Percentiles rank a stretch among this genome's conserved stretches.
These are phyloP conservation scores for Latrodectus elegans DNA, from an alignment of 2,888 invertebrate genomes.

Conservation along the genomic window DNA sequence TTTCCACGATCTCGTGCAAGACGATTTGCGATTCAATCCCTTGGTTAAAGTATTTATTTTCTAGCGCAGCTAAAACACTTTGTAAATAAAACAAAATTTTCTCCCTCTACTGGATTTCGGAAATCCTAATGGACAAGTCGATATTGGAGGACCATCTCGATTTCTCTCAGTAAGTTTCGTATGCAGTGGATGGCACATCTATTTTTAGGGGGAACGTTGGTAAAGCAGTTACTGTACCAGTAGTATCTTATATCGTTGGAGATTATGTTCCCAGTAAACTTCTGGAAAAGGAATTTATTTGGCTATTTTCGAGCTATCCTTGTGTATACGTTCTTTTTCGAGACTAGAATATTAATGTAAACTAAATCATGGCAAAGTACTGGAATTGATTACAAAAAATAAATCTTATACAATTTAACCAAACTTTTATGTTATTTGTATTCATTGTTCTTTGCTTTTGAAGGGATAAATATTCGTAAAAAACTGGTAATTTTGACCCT, in stretches of 20 bases:
- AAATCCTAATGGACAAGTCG: too few relatives aligned
- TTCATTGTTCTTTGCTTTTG: too few relatives aligned
- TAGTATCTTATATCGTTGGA: slow-evolving; percentile 14
- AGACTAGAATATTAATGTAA: slow-evolving; percentile 30
- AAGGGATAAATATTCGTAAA: too few relatives aligned
- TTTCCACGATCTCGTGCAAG: too few relatives aligned
- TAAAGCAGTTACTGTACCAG: not conserved
- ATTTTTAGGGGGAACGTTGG: not conserved
- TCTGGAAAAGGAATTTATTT: slow-evolving; percentile 48
- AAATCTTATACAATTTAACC: not conserved
- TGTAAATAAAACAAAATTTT: too few relatives aligned
- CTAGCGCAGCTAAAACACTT: too few relatives aligned
- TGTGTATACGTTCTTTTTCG: slow-evolving; percentile 11
- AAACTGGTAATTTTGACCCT: too few relatives aligned
- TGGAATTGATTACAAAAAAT: slow-evolving; percentile 10
- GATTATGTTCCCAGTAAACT: slow-evolving; percentile 42
- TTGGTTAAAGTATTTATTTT: too few relatives aligned
- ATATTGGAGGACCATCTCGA: too few relatives aligned
- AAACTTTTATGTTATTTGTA: too few relatives aligned
- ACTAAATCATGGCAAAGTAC: slow-evolving; percentile 4
- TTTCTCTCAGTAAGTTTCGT: not conserved
- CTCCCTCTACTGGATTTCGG: too few relatives aligned
- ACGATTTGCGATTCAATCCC: too few relatives aligned
- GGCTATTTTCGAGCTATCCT: slow-evolving; percentile 19
- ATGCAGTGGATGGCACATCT: not conserved